Conservation (phyloP, 2,888 invertebrate species). For the Coenonympha arcania region DNA sequence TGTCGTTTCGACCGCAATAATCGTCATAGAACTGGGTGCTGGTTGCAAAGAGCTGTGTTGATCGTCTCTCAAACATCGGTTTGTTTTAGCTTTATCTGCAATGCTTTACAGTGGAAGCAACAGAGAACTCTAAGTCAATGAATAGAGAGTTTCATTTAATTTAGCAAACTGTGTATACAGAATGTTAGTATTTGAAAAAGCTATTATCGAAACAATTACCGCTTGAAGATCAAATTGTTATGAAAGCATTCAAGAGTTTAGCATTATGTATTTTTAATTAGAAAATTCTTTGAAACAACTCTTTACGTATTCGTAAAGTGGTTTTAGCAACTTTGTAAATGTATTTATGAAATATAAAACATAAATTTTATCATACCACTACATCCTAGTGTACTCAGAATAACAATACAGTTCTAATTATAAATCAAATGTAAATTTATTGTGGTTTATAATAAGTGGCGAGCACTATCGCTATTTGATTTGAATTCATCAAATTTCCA, state of each 20-base stretch:
- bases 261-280: neutral
- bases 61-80: constrained; percentile 12
- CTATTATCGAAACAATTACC: constrained; percentile 12
- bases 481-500: too few relatives aligned
- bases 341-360: too few relatives aligned
- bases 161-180: neutral
- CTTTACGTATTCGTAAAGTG: too few relatives aligned
- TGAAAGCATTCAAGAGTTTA: neutral
- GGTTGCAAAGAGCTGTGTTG: constrained; percentile 13
- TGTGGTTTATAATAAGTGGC: too few relatives aligned
- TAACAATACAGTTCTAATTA: too few relatives aligned
- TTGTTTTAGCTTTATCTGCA: neutral
- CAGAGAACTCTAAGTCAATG: neutral
- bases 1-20: constrained; percentile 5
- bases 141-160: neutral
- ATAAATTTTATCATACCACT: too few relatives aligned
- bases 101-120: neutral
- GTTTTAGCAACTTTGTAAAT: too few relatives aligned
- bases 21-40: constrained; percentile 12
- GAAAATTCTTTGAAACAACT: neutral
- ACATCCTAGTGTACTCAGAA: too few relatives aligned
- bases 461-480: too few relatives aligned
- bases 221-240: constrained; percentile 1
- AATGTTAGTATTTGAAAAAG: constrained; percentile 9
- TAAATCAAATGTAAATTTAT: too few relatives aligned